Evolutionary conservation across 2,888 invertebrate species (phyloP).

Genomic region (Athalia circularis): DNA sequence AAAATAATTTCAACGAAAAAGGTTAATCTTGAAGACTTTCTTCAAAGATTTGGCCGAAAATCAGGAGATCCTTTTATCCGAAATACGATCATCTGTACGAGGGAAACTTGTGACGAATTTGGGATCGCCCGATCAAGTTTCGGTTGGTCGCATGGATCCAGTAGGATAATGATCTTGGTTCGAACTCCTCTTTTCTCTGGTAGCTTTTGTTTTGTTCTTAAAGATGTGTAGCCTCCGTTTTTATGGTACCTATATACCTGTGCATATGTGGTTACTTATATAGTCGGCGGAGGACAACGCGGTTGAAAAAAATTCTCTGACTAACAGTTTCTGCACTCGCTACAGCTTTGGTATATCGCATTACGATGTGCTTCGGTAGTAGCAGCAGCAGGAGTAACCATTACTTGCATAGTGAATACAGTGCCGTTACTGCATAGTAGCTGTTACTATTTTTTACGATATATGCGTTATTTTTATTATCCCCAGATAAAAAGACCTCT

Average conservation of each 20-base stretch:
- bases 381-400: no score
- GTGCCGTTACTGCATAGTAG: no score
- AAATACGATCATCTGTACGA: no score
- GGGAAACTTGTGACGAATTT: constrained; percentile 29
- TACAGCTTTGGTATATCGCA: constrained; percentile 17
- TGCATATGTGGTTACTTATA: no score
- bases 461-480: constrained; percentile 11
- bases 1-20: no score
- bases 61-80: background rate
- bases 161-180: constrained; percentile 5
- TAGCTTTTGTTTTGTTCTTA: background rate
- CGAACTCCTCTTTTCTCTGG: background rate
- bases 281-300: background rate
- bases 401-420: no score
- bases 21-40: no score
- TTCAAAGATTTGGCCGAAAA: background rate
- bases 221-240: background rate
- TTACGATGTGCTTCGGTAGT: constrained; percentile 27
- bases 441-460: no score
- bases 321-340: background rate
- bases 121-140: constrained; percentile 14
- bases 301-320: background rate
- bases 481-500: constrained; percentile 29
- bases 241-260: background rate
- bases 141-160: background rate